These are phyloP conservation scores for Champsocephalus esox DNA, from an alignment of 2,797 vertebrate species.

Conservation along the genomic window DNA sequence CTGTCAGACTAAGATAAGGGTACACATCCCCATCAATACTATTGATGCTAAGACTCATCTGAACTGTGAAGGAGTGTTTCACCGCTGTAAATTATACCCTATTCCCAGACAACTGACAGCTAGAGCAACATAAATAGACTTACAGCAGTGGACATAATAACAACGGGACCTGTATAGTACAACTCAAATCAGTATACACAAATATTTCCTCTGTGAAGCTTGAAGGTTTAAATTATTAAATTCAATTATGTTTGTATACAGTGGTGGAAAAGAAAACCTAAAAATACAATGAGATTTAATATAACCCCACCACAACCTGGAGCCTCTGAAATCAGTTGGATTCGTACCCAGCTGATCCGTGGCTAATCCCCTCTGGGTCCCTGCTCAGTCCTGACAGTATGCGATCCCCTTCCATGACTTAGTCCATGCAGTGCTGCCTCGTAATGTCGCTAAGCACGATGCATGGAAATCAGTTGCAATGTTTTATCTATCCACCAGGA, in stretches of 20 bases:
- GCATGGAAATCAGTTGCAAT: constrained; percentile 8
- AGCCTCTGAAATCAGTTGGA: background rate
- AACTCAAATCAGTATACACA: background rate
- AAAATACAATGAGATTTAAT: constrained; percentile 1
- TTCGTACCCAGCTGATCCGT: background rate
- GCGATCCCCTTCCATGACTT: background rate
- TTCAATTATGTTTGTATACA: constrained; percentile 12
- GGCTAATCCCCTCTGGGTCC: background rate
- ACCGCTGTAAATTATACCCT: constrained; percentile 59
- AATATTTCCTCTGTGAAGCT: constrained; percentile 6
- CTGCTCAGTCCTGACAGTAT: background rate
- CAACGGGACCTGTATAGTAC: background rate
- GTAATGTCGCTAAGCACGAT: background rate
- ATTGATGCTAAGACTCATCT: constrained; percentile 62
- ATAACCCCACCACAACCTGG: background rate
- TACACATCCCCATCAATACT: constrained; percentile 69
- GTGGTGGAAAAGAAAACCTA: background rate
- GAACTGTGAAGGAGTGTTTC: constrained; percentile 62
- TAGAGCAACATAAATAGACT: constrained; percentile 38
- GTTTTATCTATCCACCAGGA: background rate
- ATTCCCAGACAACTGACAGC: constrained; percentile 43
- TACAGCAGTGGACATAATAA: constrained; percentile 16
- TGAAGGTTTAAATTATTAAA: background rate
- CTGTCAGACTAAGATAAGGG: constrained; percentile 72
- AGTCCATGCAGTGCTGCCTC: background rate